These are phyloP conservation scores for Proteles cristata DNA, from an alignment of 2,113 vertebrate genomes.

Conservation along the genomic window DNA sequence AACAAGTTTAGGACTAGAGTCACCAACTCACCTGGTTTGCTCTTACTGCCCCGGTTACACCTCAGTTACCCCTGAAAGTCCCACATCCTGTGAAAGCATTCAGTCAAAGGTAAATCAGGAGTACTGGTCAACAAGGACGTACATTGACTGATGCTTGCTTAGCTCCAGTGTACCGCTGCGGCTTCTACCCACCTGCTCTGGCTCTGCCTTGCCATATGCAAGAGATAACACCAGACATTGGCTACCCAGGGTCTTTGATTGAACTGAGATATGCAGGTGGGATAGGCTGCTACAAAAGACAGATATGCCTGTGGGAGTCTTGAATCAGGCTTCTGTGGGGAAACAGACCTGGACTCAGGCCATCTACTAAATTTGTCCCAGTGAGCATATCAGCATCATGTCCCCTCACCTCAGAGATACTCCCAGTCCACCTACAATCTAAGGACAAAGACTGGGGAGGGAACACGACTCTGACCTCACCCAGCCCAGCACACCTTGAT, in stretches of 20 bases:
- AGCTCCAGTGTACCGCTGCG: neutral
- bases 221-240: too few relatives aligned
- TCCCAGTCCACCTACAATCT: neutral
- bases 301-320: neutral
- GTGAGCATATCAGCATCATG: neutral
- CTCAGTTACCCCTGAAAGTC: too few relatives aligned
- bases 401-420: too few relatives aligned
- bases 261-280: neutral
- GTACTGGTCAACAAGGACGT: too few relatives aligned
- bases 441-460: neutral
- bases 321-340: neutral
- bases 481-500: rapidly evolving
- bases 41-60: too few relatives aligned
- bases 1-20: too few relatives aligned
- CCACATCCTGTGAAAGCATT: too few relatives aligned
- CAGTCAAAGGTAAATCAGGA: too few relatives aligned
- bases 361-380: neutral
- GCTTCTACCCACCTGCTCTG: neutral
- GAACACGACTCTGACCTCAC: neutral
- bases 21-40: too few relatives aligned
- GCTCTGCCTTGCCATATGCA: rapidly evolving
- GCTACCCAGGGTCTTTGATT: too few relatives aligned
- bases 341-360: neutral
- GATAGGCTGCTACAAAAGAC: too few relatives aligned
- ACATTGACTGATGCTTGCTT: neutral